Evolutionary conservation across 1,140 invertebrate genomes (phyloP), one percentile per base, ranked within the genome.

Genomic region (Acromyrmex heyeri): DNA sequence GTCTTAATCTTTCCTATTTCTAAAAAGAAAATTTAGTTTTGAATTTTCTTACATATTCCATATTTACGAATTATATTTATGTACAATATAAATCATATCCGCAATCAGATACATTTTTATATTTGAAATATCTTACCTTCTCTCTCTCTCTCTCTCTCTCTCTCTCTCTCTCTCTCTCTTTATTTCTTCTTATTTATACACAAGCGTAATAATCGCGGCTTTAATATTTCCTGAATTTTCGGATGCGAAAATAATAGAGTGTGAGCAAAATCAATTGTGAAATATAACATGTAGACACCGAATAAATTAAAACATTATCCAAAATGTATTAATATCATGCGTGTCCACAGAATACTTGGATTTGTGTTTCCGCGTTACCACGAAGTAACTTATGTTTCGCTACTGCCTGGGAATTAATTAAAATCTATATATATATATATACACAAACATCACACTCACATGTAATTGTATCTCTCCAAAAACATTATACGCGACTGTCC

Each of bases 361-460:
- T 69, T 44, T 61, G 55, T 27, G 38, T 62, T 62, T 16, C 14
- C 50, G 27, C n/a, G 44, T 78, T 48, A 78, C 44, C 27, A 18
- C 44, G n/a, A 53, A 79, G 76, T 79, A 79, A 79, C 61, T 79
- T 67, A 79, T 79, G 76, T 67, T 67, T 34, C 61, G 44, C 44
- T 65, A 78, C 61, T 34, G 27, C 48, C 77, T 69, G 27, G 62
- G 77, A 81, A 81, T 81, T 79, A 79, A 79, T 79, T 81, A 81
- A 81, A 81, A 81, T 34, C 30, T 81, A 81, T 44, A 44, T 44
- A 24, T 24, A 24, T 24, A 24, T 24, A 21, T 57, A 48, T n/a
- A n/a, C 27, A 70, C 27, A 53, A 55, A 79, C 18, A 21, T 16
- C 18, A 65, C 34, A 44, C 30, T 16, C 21, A 27, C 10, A 44